Percentiles rank a stretch among this genome's conserved stretches.
Conservation (phyloP, 92 coral and sea anemone genomes). For the Zoanthus gigantus region DNA sequence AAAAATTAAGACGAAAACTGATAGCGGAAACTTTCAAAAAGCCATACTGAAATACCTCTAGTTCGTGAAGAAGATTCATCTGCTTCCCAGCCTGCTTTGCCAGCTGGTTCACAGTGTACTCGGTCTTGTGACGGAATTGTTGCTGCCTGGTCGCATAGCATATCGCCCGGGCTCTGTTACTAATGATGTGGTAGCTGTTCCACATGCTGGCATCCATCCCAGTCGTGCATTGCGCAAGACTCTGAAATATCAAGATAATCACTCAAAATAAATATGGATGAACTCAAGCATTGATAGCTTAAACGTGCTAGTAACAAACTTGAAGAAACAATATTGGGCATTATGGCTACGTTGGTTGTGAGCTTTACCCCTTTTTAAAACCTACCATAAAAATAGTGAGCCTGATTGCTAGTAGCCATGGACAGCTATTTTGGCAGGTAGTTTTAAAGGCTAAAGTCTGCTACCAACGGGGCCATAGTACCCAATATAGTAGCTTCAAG, state of each 20-base stretch:
- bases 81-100: conserved; percentile 90
- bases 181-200: conserved; percentile 98
- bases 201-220: conserved; percentile 93
- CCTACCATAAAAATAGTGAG: no score
- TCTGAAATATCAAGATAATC: conserved; percentile 42
- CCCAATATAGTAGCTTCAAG: no score
- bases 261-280: background rate
- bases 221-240: conserved; percentile 86
- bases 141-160: conserved; percentile 98
- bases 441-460: background rate
- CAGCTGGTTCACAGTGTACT: conserved; percentile 90
- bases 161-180: conserved; percentile 97
- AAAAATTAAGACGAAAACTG: no score
- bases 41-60: conserved; percentile 63
- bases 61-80: conserved; percentile 74
- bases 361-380: background rate
- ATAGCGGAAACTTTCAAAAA: no score
- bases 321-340: no score
- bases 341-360: no score
- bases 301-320: no score
- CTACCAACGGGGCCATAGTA: no score
- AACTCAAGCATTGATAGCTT: background rate
- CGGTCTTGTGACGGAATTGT: conserved; percentile 96
- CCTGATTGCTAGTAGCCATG: no score
- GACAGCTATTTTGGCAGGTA: no score